Evolutionary conservation across 1,140 invertebrate genomes (phyloP).

Genomic region (Lycorma delicatula): DNA sequence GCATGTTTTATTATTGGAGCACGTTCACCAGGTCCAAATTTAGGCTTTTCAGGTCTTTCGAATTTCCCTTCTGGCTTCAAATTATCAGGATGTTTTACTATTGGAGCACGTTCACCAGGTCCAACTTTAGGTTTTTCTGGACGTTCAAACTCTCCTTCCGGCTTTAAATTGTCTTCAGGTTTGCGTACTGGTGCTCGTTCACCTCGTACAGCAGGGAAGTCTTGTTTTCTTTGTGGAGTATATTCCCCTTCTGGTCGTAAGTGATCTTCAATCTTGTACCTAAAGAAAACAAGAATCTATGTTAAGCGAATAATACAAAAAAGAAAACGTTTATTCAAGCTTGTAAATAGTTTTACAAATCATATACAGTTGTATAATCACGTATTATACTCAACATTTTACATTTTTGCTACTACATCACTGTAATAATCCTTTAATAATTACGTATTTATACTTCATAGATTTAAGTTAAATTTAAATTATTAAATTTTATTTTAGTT

Average conservation of each 20-base stretch:
- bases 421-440: too few relatives aligned
- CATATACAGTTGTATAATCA: too few relatives aligned
- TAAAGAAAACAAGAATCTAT: too few relatives aligned
- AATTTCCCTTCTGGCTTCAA: conserved; percentile 42
- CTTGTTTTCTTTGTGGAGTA: conserved; percentile 27
- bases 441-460: too few relatives aligned
- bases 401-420: too few relatives aligned
- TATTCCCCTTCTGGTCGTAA: conserved; percentile 45
- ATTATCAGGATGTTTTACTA: conserved; percentile 42
- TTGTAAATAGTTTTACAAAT: too few relatives aligned
- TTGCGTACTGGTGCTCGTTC: conserved; percentile 24
- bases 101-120: conserved; percentile 36
- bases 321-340: too few relatives aligned
- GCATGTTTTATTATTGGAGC: conserved; percentile 30
- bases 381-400: too few relatives aligned
- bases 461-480: too few relatives aligned
- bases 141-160: conserved; percentile 42
- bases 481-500: too few relatives aligned
- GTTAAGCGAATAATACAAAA: too few relatives aligned
- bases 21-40: conserved; percentile 36
- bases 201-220: conserved; percentile 30
- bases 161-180: conserved; percentile 42
- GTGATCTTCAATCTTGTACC: conserved; percentile 38
- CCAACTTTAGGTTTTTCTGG: conserved; percentile 29
- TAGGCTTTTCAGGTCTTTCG: conserved; percentile 40